These are phyloP conservation scores for Tiliqua scincoides DNA, from an alignment of 2,113 vertebrate species.

Conservation along the genomic window DNA sequence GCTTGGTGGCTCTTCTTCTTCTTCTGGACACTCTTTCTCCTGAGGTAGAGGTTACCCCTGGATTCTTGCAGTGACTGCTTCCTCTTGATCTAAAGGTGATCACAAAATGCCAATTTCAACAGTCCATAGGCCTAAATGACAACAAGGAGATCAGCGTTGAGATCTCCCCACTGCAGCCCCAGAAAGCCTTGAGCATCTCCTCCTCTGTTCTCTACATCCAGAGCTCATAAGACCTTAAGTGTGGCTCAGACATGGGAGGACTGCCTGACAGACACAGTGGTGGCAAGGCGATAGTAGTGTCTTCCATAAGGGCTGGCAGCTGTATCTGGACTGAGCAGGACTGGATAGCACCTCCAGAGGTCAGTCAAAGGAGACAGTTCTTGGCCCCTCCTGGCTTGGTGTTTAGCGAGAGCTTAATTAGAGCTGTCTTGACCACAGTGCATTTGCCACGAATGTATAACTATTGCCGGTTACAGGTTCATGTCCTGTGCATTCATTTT, in stretches of 20 bases:
- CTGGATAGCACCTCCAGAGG: neutral
- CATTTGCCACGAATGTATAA: neutral
- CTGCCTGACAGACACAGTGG: neutral
- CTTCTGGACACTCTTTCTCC: neutral
- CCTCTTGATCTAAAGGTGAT: fast-evolving
- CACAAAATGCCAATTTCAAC: fast-evolving
- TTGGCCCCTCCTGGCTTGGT: neutral
- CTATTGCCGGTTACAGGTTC: neutral
- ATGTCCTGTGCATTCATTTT: neutral
- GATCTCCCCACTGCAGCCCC: no score
- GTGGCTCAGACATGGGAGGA: neutral
- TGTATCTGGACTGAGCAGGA: neutral
- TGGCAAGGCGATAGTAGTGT: neutral
- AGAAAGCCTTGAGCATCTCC: no score
- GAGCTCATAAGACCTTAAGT: neutral
- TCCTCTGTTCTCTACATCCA: neutral
- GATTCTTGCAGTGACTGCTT: neutral
- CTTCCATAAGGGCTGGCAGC: no score
- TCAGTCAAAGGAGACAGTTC: no score
- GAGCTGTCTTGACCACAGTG: neutral
- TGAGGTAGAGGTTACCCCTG: neutral
- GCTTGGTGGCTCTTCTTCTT: neutral
- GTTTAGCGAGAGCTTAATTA: neutral
- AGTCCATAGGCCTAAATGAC: neutral
- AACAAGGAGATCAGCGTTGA: neutral